Conservation (phyloP, 1,140 invertebrate species). For the Drosophila bocki region DNA sequence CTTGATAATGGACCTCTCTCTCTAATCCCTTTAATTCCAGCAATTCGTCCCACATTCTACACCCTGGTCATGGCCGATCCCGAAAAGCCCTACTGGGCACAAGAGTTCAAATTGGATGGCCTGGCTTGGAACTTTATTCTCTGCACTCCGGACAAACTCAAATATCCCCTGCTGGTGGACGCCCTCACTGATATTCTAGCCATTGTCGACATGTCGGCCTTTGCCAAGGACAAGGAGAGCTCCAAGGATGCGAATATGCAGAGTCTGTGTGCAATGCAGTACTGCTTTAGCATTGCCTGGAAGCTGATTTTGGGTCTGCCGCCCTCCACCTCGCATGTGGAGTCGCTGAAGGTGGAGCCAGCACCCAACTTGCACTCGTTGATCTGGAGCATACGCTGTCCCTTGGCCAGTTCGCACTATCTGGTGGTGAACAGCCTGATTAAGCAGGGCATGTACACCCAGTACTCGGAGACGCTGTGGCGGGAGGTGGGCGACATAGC, state of each 20-base stretch:
- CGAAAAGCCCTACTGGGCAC: constrained; percentile 84
- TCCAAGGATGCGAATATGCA: constrained; percentile 85
- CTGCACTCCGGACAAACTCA: constrained; percentile 94
- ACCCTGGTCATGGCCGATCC: constrained; percentile 70
- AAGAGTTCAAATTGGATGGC: constrained; percentile 95
- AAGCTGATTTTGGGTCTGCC: constrained; percentile 92
- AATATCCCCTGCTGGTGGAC: constrained; percentile 94
- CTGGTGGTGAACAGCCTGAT: constrained; percentile 82
- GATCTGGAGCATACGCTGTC: constrained; percentile 86
- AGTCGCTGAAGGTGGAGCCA: constrained; percentile 88
- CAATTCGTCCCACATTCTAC: constrained; percentile 84
- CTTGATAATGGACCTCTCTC: neutral
- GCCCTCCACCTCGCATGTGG: constrained; percentile 94
- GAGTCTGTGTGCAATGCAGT: constrained; percentile 93
- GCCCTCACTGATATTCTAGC: constrained; percentile 92
- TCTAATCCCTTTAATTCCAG: constrained; percentile 27
- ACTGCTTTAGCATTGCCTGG: constrained; percentile 90
- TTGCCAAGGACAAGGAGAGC: constrained; percentile 86
- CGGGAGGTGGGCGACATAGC: constrained; percentile 75
- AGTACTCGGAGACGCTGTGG: constrained; percentile 79
- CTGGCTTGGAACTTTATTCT: constrained; percentile 97
- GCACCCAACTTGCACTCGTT: constrained; percentile 86
- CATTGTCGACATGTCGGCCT: constrained; percentile 88
- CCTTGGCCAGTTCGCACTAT: constrained; percentile 69
- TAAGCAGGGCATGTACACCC: constrained; percentile 85